phyloP scores from a whole-genome alignment of 2,113 vertebrate genomes.

The Macaca nemestrina region DNA sequence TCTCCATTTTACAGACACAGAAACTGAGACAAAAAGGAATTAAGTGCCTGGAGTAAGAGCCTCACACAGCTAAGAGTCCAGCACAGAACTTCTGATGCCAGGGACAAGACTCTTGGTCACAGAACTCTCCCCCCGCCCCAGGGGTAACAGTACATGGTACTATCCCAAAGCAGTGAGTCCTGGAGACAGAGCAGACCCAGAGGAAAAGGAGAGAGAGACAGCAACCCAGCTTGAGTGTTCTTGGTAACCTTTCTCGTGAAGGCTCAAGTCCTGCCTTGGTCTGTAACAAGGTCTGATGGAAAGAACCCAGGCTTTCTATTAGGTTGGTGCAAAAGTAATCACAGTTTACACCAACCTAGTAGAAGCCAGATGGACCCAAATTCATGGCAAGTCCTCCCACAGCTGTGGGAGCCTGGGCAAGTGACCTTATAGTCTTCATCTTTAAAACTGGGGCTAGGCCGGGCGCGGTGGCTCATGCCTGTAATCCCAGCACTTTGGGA shows the following conservation, averaged over 20 bases:
- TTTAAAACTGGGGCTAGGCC: neutral
- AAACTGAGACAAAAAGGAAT: neutral
- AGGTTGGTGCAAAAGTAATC: no score
- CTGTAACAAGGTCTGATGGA: neutral
- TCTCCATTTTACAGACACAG: neutral
- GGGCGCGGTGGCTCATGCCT: no score
- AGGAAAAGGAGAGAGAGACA: neutral
- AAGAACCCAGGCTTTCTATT: neutral
- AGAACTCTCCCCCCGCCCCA: neutral
- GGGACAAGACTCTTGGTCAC: neutral
- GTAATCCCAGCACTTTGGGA: no score
- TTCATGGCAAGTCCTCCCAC: neutral
- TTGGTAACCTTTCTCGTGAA: neutral
- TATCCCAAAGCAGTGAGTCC: neutral
- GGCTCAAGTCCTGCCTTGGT: no score
- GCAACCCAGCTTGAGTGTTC: neutral
- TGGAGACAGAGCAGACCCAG: neutral
- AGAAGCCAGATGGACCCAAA: neutral
- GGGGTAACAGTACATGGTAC: neutral
- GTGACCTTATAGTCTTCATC: neutral
- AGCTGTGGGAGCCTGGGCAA: neutral
- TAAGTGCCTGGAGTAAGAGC: neutral
- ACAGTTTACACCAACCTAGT: no score
- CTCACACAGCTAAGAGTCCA: neutral
- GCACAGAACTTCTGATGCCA: neutral